phyloP scores from a whole-genome alignment of 23 tunicate genomes.

The Botrylloides violaceus region DNA sequence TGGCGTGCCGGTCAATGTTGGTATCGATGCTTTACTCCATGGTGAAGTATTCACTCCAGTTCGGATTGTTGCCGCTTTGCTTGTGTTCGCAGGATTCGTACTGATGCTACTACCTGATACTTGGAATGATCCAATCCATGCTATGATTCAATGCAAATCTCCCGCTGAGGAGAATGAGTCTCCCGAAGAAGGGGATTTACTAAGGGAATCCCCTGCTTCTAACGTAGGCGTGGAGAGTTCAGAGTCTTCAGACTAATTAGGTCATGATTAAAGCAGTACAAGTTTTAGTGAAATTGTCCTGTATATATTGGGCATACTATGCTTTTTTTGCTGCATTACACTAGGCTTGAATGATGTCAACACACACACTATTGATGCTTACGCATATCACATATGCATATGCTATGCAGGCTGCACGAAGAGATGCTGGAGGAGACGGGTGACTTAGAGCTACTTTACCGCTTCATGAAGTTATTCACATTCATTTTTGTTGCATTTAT shows the following conservation, averaged over 20 bases:
- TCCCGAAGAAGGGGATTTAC: slow-evolving; percentile 5
- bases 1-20: slow-evolving; percentile 91
- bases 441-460: no score
- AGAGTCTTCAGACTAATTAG: background rate
- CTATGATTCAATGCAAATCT: slow-evolving; percentile 26
- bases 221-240: background rate
- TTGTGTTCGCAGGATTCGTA: slow-evolving; percentile 61
- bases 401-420: no score
- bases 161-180: background rate
- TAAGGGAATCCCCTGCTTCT: background rate
- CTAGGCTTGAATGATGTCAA: no score
- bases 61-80: slow-evolving; percentile 66
- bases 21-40: slow-evolving; percentile 61
- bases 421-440: no score
- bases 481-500: no score
- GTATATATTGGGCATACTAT: no score
- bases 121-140: slow-evolving; percentile 77
- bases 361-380: no score
- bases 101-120: slow-evolving; percentile 79
- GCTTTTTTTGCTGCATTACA: no score
- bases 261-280: no score
- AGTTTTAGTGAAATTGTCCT: no score
- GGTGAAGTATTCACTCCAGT: slow-evolving; percentile 45
- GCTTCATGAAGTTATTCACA: no score
- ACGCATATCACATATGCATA: no score